Percentiles rank a stretch among this genome's conserved stretches.
Conservation (phyloP, 2,797 vertebrate genomes). For the Scolopax bukidnonensis region DNA sequence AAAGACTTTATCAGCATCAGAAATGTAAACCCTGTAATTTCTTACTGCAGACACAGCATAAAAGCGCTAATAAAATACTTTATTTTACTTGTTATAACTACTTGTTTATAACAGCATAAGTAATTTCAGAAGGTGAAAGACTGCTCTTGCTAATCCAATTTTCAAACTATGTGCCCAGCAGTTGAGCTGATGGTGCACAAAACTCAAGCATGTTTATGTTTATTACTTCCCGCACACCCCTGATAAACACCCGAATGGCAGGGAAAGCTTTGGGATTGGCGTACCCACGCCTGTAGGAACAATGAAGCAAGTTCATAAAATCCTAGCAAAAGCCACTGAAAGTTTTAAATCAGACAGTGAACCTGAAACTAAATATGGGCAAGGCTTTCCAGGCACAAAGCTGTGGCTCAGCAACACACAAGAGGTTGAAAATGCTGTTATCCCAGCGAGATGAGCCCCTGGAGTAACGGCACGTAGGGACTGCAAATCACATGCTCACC, state of each 20-base stretch:
- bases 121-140: constrained; percentile 43
- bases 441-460: background rate
- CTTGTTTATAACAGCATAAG: background rate
- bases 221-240: background rate
- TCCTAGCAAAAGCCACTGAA: background rate
- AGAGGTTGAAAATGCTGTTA: background rate
- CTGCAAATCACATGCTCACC: background rate
- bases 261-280: background rate
- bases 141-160: background rate
- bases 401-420: background rate
- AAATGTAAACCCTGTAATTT: constrained; percentile 41
- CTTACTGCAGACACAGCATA: constrained; percentile 31
- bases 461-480: background rate
- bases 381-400: background rate
- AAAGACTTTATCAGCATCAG: constrained; percentile 24
- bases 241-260: background rate
- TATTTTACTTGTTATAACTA: constrained; percentile 22
- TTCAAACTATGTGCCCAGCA: background rate
- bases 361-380: background rate
- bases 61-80: constrained; percentile 50
- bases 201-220: background rate
- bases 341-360: background rate
- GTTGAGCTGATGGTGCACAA: background rate
- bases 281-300: background rate
- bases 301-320: background rate